A percentile compares a stretch with the other conserved stretches of the same genome.
These are phyloP conservation scores for Saccostrea echinata DNA, from an alignment of 1,140 invertebrate genomes.

Conservation along the genomic window DNA sequence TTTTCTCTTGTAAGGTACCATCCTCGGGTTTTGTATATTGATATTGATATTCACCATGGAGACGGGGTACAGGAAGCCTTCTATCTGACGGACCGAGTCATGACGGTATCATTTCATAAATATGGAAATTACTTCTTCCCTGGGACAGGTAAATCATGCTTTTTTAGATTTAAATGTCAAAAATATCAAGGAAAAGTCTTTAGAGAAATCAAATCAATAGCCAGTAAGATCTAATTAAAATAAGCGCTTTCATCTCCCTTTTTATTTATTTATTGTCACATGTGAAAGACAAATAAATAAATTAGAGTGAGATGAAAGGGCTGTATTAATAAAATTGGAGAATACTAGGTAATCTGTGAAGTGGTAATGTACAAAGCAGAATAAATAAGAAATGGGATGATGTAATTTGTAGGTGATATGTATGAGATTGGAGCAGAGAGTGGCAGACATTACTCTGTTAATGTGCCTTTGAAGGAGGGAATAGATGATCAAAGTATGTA, in stretches of 20 bases:
- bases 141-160: slow-evolving; percentile 76
- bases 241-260: no score
- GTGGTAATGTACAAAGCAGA: background rate
- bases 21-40: slow-evolving; percentile 81
- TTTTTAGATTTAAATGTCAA: background rate
- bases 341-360: background rate
- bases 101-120: slow-evolving; percentile 81
- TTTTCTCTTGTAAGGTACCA: slow-evolving; percentile 73
- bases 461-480: slow-evolving; percentile 98
- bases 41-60: slow-evolving; percentile 82
- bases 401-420: slow-evolving; percentile 89
- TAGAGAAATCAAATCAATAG: background rate
- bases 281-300: no score
- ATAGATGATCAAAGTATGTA: slow-evolving; percentile 94
- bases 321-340: background rate
- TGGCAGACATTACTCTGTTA: slow-evolving; percentile 99
- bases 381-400: background rate
- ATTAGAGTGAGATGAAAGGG: background rate
- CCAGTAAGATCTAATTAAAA: no score
- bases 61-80: slow-evolving; percentile 82
- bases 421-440: slow-evolving; percentile 99
- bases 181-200: background rate
- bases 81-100: slow-evolving; percentile 81
- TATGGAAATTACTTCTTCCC: slow-evolving; percentile 81
- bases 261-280: no score